Percentiles rank a stretch among this genome's conserved stretches.
Evolutionary conservation across 2,797 vertebrate genomes (phyloP).

Genomic region (Poecilia gillii): DNA sequence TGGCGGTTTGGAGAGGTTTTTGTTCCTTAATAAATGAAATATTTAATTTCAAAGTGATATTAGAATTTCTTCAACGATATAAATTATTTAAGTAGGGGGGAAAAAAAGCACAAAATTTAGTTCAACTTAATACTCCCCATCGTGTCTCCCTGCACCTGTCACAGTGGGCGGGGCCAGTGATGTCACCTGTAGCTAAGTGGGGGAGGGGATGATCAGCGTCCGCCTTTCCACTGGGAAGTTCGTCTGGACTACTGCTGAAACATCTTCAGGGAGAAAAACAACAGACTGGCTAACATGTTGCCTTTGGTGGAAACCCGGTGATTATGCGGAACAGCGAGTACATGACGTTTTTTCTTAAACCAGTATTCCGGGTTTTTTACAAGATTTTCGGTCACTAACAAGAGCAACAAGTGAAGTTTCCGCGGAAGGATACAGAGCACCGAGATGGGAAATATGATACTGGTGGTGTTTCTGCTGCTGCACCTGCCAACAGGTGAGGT

Average conservation of each 20-base stretch:
- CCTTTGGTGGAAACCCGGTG: background rate
- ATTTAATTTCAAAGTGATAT: background rate
- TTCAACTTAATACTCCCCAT: background rate
- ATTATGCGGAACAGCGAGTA: slow-evolving; percentile 23
- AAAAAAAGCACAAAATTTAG: background rate
- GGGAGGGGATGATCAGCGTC: slow-evolving; percentile 33
- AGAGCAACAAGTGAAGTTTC: slow-evolving; percentile 28
- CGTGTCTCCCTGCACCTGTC: slow-evolving; percentile 69
- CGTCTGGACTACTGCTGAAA: background rate
- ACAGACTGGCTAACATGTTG: background rate
- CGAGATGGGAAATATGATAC: slow-evolving; percentile 66
- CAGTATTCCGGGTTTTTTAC: background rate
- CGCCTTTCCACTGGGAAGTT: slow-evolving; percentile 11
- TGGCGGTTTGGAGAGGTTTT: background rate
- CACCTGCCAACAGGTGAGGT: slow-evolving; percentile 73
- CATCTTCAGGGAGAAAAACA: background rate
- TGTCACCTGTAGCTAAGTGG: slow-evolving; percentile 63
- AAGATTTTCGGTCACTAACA: slow-evolving; percentile 16
- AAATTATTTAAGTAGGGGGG: background rate
- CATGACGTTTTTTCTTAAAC: background rate
- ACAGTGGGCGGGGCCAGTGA: slow-evolving; percentile 61
- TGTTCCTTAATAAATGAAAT: background rate
- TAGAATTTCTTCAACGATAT: background rate
- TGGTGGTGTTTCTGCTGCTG: slow-evolving; percentile 63
- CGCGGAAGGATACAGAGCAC: slow-evolving; percentile 33